Percentiles rank a stretch among this genome's conserved stretches.
Evolutionary conservation across 2,113 vertebrate genomes (phyloP).

Genomic region (Odocoileus hemionus): DNA sequence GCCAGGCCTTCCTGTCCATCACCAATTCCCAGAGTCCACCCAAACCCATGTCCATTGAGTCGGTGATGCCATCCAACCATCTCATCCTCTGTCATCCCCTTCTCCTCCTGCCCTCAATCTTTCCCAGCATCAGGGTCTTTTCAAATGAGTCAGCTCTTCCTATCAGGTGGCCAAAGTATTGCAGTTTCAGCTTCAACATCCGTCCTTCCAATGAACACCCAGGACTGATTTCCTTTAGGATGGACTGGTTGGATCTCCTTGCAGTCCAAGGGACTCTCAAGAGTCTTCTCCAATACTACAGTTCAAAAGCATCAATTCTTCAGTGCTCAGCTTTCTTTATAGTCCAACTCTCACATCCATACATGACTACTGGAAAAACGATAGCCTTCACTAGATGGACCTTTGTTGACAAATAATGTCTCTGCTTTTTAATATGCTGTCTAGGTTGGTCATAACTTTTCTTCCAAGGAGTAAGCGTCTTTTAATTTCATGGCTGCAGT

Average conservation of each 20-base stretch:
- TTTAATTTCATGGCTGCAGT: neutral
- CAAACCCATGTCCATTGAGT: neutral
- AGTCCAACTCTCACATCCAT: neutral
- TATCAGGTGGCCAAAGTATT: neutral
- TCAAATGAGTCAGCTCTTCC: neutral
- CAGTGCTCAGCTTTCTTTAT: fast-evolving
- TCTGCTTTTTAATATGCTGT: neutral
- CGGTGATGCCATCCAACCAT: neutral
- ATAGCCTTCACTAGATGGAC: neutral
- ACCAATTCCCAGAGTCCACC: neutral
- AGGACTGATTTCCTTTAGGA: neutral
- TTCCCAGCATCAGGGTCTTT: neutral
- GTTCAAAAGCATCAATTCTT: neutral
- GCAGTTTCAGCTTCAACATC: neutral
- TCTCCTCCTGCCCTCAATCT: neutral
- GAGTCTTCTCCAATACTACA: neutral
- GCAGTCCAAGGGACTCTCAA: neutral
- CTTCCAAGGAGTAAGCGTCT: neutral
- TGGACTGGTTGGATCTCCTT: neutral
- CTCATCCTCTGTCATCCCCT: neutral
- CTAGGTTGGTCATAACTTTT: neutral
- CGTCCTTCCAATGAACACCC: neutral
- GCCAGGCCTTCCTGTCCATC: neutral
- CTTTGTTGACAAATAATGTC: neutral
- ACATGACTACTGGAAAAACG: neutral